phyloP scores from a whole-genome alignment of 2,888 invertebrate species.

The Argyresthia goedartella region DNA sequence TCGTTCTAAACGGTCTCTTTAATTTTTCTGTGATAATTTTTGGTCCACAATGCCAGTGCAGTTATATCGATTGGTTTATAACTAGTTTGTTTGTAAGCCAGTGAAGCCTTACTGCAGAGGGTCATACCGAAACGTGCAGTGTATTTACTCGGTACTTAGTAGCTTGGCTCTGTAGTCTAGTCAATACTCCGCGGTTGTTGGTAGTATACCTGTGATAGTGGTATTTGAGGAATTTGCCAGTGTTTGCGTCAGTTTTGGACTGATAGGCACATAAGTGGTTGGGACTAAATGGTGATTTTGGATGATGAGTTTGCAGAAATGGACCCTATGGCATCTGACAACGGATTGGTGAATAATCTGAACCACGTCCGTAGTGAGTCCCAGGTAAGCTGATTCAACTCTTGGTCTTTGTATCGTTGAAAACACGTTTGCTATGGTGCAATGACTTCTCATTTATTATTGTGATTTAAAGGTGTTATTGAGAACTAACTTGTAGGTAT shows the following conservation, averaged over 20 bases:
- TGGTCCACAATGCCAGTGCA: conserved; percentile 38
- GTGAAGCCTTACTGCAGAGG: conserved; percentile 42
- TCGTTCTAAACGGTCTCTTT: conserved; percentile 7
- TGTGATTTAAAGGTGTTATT: too few relatives aligned
- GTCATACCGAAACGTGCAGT: conserved; percentile 22
- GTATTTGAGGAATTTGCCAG: neutral
- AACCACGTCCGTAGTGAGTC: conserved; percentile 64
- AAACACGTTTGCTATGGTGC: conserved; percentile 64
- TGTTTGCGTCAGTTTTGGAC: conserved; percentile 17
- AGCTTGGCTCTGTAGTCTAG: too few relatives aligned
- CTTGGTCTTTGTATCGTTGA: conserved; percentile 38
- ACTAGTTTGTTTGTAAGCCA: conserved; percentile 38
- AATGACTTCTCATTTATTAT: conserved; percentile 48
- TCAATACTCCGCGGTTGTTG: conserved; percentile 23
- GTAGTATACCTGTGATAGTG: conserved; percentile 16
- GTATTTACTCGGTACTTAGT: conserved; percentile 24
- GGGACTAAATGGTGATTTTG: conserved; percentile 19
- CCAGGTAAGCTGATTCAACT: conserved; percentile 37
- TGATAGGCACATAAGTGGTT: conserved; percentile 35
- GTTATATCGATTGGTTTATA: conserved; percentile 42
- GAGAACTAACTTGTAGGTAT: too few relatives aligned
- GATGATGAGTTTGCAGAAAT: conserved; percentile 50
- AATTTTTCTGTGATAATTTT: conserved; percentile 31
- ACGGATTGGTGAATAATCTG: conserved; percentile 65
- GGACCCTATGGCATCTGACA: conserved; percentile 62